Conservation (phyloP, 2,888 invertebrate genomes). For the Leistus spinibarbis region DNA sequence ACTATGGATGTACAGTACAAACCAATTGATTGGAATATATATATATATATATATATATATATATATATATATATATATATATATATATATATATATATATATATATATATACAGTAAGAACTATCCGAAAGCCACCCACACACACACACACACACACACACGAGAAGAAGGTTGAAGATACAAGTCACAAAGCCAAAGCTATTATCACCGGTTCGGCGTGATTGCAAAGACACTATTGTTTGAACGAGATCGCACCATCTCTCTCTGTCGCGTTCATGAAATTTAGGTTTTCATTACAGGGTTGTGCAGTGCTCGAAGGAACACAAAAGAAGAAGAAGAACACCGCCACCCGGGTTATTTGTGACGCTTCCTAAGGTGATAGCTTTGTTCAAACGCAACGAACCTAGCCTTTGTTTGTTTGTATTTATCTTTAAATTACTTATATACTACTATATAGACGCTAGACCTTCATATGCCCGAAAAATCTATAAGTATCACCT, state of each 20-base stretch:
- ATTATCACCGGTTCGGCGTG: conserved; percentile 26
- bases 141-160: not conserved
- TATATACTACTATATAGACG: too few relatives aligned
- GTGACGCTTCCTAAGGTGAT: conserved; percentile 25
- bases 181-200: conserved; percentile 15
- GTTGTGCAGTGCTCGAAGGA: not conserved
- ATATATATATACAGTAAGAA: too few relatives aligned
- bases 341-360: conserved; percentile 24
- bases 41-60: too few relatives aligned
- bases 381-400: conserved; percentile 26
- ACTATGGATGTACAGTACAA: too few relatives aligned
- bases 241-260: conserved; percentile 13
- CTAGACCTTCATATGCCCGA: too few relatives aligned
- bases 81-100: too few relatives aligned
- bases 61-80: too few relatives aligned
- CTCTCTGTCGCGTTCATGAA: conserved; percentile 26
- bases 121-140: too few relatives aligned
- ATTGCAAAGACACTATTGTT: conserved; percentile 35
- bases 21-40: too few relatives aligned
- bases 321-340: conserved; percentile 31
- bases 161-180: not conserved
- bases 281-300: conserved; percentile 37
- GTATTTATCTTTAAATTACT: not conserved
- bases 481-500: too few relatives aligned
- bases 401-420: not conserved